These are phyloP conservation scores for Chiridota heheva DNA, from an alignment of 35 echinoderm and acorn worm species.

Conservation along the genomic window DNA sequence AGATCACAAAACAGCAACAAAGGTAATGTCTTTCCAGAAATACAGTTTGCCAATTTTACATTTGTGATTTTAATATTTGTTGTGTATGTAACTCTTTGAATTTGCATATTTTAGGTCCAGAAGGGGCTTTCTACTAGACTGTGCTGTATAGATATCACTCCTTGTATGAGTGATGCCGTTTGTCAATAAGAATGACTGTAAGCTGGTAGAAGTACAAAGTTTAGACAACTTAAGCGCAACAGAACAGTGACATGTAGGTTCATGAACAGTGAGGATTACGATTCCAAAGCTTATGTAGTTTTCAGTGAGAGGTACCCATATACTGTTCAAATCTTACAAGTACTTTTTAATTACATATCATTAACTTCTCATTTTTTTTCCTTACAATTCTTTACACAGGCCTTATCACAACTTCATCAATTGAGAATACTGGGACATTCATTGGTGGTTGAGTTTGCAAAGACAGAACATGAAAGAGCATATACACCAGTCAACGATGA, in stretches of 20 bases:
- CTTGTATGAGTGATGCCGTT: no score
- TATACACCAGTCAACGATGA: no score
- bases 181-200: no score
- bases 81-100: no score
- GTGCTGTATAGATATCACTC: no score
- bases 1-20: constrained; percentile 43
- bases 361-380: neutral
- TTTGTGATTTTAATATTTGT: no score
- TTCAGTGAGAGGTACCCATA: neutral
- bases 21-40: constrained; percentile 28
- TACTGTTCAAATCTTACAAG: neutral
- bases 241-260: neutral
- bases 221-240: neutral
- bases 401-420: constrained; percentile 56
- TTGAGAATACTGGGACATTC: constrained; percentile 62
- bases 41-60: neutral
- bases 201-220: neutral
- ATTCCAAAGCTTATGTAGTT: neutral
- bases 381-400: constrained; percentile 12
- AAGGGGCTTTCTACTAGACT: no score
- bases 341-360: neutral
- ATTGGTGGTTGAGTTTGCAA: constrained; percentile 69
- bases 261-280: neutral
- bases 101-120: no score
- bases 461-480: no score